These are phyloP conservation scores for Acronicta aceris DNA, from an alignment of 2,888 invertebrate species.

Conservation along the genomic window DNA sequence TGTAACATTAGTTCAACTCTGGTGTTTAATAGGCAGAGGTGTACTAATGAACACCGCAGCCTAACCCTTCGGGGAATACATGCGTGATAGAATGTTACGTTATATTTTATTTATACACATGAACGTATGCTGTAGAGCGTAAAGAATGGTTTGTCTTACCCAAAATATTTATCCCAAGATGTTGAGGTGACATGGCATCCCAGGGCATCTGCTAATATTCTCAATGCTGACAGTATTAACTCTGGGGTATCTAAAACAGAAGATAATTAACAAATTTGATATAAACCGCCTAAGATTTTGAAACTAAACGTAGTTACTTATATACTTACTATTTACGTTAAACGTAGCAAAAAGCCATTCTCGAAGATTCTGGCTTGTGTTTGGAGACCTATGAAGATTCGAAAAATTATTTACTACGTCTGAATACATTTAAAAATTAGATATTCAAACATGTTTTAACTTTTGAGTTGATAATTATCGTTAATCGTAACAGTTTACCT, in stretches of 20 bases:
- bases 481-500: slow-evolving; percentile 66
- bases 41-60: too few relatives aligned
- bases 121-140: too few relatives aligned
- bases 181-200: slow-evolving; percentile 94
- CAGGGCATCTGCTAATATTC: slow-evolving; percentile 93
- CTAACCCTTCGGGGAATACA: too few relatives aligned
- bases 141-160: slow-evolving; percentile 62
- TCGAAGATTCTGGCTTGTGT: slow-evolving; percentile 90
- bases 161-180: slow-evolving; percentile 93
- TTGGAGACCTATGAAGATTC: slow-evolving; percentile 83
- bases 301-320: background rate
- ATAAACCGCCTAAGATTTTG: background rate
- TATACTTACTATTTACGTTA: slow-evolving; percentile 87
- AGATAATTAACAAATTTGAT: background rate
- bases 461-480: too few relatives aligned
- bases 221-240: slow-evolving; percentile 91
- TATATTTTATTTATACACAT: too few relatives aligned
- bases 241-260: slow-evolving; percentile 90
- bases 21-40: too few relatives aligned
- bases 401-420: background rate
- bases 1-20: too few relatives aligned
- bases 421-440: too few relatives aligned
- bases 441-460: too few relatives aligned
- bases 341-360: slow-evolving; percentile 91
- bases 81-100: too few relatives aligned